Evolutionary conservation across 2,113 vertebrate genomes (phyloP), one percentile per base, ranked within the genome.

Genomic region (Daboia siamensis): DNA sequence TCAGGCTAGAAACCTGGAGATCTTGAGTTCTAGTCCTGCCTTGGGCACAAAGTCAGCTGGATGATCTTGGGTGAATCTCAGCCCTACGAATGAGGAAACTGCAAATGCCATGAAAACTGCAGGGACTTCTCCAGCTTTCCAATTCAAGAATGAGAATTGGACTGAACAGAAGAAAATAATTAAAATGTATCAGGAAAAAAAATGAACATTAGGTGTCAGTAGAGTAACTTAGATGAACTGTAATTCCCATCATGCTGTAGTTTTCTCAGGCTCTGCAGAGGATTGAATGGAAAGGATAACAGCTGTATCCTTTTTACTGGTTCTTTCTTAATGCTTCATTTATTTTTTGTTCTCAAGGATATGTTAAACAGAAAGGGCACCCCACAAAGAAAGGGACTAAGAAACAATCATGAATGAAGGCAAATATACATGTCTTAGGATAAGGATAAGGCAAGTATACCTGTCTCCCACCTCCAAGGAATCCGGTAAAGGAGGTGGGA

Each of bases 121-220:
- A 69, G 29, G 15, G 64, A 33, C 64, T 69, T 33, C 29, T 69
- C 48, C 48, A 51, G 48, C 48, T 51, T 51, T 51, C 48, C 48
- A 51, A 51, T 51, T 51, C 48, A 51, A 51, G 48, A 51, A 51
- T 51, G 48, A 51, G 8, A 51, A 10, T 51, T 51, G 48, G 48
- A 51, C 8, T 51, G 48, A 51, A 51, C 48, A 51, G 8, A 51
- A 51, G 48, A 51, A 51, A 51, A 51, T 8, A 51, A 51, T 51
- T 51, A 51, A 51, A 51, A 85, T 54, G 13, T 29, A 57, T 8
- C 20, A 4, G 17, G 48, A 10, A 29, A 24, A 57, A 87, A 59
- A 54, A 29, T 51, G 29, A 39, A 59, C 92, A 13, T 20, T 61
- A 92, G 92, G 48, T 92, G 92, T 74, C 92, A 86, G 54, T 92